Percentiles rank a stretch among this genome's conserved stretches.
phyloP scores from a whole-genome alignment of 2,113 vertebrate species.

The Otolemur garnettii region DNA sequence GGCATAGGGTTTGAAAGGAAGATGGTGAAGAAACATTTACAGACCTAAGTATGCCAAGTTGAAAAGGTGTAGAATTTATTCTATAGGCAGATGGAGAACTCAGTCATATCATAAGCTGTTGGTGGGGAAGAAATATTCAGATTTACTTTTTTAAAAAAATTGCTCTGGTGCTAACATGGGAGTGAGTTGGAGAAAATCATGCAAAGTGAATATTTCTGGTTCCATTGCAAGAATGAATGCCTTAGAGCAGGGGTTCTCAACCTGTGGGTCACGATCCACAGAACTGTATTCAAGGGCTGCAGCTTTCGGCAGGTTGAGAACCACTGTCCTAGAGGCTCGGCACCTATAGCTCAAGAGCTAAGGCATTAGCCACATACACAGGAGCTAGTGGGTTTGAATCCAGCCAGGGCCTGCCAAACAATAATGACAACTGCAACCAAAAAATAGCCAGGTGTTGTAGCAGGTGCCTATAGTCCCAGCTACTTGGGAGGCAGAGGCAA shows the following conservation, averaged over 20 bases:
- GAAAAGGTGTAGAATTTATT: not conserved
- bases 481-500: too few relatives aligned
- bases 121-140: not conserved
- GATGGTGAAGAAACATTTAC: fast-evolving
- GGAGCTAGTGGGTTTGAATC: too few relatives aligned
- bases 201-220: not conserved
- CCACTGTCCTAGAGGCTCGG: too few relatives aligned
- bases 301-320: too few relatives aligned
- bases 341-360: too few relatives aligned
- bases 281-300: too few relatives aligned
- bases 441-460: too few relatives aligned
- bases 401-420: too few relatives aligned
- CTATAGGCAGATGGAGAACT: not conserved
- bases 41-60: not conserved
- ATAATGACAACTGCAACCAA: too few relatives aligned
- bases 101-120: not conserved
- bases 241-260: not conserved
- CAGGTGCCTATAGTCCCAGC: too few relatives aligned
- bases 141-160: not conserved
- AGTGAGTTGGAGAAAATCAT: not conserved
- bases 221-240: not conserved
- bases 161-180: not conserved
- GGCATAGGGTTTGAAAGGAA: not conserved
- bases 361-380: too few relatives aligned
- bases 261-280: too few relatives aligned